These are phyloP conservation scores for Pelmatolapia mariae DNA, from an alignment of 2,113 vertebrate species.

Conservation along the genomic window DNA sequence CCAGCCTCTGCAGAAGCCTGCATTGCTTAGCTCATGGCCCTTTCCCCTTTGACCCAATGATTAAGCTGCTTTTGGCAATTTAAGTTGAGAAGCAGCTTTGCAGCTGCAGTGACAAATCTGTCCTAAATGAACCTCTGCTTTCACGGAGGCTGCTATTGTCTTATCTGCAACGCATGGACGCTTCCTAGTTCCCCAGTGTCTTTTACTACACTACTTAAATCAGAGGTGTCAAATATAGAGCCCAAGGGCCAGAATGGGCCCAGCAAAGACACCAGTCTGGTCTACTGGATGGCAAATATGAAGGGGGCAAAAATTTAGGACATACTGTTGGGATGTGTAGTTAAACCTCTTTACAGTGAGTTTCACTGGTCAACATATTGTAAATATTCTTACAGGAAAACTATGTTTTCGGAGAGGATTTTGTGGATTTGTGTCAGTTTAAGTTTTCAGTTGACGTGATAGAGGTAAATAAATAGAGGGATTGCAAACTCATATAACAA, in stretches of 20 bases:
- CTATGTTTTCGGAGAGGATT: neutral
- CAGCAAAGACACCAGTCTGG: neutral
- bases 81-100: constrained; percentile 44
- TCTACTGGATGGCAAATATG: neutral
- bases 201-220: neutral
- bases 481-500: neutral
- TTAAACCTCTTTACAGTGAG: neutral
- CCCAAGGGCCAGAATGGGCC: neutral
- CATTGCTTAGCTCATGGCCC: neutral
- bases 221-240: neutral
- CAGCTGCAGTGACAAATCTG: constrained; percentile 29
- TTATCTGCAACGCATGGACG: neutral
- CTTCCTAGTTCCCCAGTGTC: neutral
- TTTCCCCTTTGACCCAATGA: constrained; percentile 60
- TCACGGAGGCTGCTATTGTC: neutral
- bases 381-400: neutral
- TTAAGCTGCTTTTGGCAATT: constrained; percentile 53
- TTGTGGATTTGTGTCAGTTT: neutral
- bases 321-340: neutral
- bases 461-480: neutral
- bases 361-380: neutral
- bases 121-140: neutral
- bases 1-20: neutral
- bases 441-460: neutral
- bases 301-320: neutral